phyloP scores from a whole-genome alignment of 2,113 vertebrate genomes.

The Chitala chitala region DNA sequence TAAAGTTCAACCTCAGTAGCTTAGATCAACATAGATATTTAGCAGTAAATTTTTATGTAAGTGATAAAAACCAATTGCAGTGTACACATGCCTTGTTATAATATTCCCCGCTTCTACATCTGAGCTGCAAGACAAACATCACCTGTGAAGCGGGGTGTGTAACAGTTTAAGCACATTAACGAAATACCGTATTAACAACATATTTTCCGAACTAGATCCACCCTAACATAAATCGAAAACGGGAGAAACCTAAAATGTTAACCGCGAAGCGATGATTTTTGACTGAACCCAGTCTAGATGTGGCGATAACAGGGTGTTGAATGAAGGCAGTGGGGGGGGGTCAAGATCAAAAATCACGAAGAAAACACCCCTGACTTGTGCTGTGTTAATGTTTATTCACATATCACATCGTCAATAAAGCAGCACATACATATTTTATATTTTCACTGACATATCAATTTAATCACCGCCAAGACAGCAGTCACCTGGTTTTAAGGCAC shows the following conservation, averaged over 20 bases:
- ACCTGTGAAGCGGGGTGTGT: background rate
- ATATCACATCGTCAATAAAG: background rate
- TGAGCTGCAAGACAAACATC: background rate
- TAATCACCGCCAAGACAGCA: too few species aligned
- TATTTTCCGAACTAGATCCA: too few species aligned
- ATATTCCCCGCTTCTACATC: background rate
- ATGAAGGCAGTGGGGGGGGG: background rate
- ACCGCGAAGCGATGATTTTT: too few species aligned
- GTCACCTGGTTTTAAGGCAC: background rate
- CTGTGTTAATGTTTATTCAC: background rate
- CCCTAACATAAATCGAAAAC: too few species aligned
- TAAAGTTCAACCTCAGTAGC: slow-evolving; percentile 6
- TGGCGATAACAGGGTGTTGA: background rate
- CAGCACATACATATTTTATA: background rate
- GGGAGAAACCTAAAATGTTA: too few species aligned
- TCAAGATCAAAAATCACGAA: background rate
- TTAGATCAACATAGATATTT: background rate
- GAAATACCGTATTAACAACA: background rate
- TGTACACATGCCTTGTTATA: background rate
- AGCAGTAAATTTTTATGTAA: background rate
- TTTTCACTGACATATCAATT: too few species aligned
- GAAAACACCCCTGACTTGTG: background rate
- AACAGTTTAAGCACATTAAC: background rate
- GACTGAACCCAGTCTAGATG: too few species aligned
- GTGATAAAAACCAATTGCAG: background rate